Evolutionary conservation across 2,888 invertebrate genomes (phyloP).

Genomic region (Sericinus montela): DNA sequence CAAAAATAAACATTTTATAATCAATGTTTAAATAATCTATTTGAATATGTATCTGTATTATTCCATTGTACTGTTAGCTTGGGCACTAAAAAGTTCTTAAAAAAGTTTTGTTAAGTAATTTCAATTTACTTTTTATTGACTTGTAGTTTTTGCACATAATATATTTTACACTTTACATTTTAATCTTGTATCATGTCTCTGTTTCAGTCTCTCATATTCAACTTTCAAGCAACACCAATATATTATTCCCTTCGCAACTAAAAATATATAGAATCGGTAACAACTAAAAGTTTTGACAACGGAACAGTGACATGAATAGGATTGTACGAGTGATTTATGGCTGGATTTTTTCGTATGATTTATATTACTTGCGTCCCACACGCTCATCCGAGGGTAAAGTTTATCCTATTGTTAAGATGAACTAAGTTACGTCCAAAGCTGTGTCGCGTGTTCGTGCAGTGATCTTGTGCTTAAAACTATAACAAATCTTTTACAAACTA

Average conservation of each 20-base stretch:
- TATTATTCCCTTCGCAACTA: background rate
- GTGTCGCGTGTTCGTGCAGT: background rate
- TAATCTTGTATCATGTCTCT: background rate
- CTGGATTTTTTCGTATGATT: constrained; percentile 26
- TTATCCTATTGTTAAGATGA: constrained; percentile 2
- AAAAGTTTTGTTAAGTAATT: too few species aligned
- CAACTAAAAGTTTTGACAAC: constrained; percentile 14
- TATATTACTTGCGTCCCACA: constrained; percentile 11
- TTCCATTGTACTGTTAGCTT: too few species aligned
- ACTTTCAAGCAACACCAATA: background rate
- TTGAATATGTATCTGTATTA: too few species aligned
- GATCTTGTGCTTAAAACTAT: background rate
- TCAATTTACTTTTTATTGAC: too few species aligned
- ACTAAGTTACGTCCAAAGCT: background rate
- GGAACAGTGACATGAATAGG: constrained; percentile 25
- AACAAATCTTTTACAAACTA: background rate
- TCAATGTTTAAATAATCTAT: too few species aligned
- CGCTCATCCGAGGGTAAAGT: background rate
- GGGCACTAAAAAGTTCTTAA: too few species aligned
- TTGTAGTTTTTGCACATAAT: too few species aligned
- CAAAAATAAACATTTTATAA: too few species aligned
- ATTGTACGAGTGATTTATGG: constrained; percentile 25
- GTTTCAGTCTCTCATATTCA: background rate
- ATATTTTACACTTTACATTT: too few species aligned
- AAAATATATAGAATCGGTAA: constrained; percentile 6